Conservation (phyloP, 2,797 vertebrate species). For the Furcifer pardalis region DNA sequence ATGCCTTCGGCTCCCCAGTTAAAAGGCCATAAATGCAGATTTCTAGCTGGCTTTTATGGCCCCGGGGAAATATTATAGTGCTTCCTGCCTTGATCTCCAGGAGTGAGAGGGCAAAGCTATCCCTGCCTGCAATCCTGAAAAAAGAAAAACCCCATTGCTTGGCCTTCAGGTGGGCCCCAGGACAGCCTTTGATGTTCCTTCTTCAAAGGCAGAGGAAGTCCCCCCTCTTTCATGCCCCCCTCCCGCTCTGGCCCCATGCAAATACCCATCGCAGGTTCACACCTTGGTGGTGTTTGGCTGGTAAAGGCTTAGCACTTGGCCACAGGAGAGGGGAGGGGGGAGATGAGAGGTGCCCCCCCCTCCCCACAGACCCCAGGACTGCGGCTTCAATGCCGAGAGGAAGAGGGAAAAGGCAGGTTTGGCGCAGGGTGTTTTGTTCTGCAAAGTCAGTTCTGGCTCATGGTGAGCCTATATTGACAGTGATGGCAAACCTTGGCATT, state of each 20-base stretch:
- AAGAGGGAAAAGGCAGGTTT: neutral
- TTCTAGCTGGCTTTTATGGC: neutral
- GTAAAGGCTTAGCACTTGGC: neutral
- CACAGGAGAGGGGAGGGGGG: neutral
- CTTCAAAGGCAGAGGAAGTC: neutral
- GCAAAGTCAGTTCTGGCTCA: too few species aligned
- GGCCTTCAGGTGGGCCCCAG: constrained; percentile 17
- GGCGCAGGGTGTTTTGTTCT: too few species aligned
- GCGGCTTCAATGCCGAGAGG: too few species aligned
- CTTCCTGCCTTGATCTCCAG: neutral
- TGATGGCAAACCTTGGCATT: too few species aligned
- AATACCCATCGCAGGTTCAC: neutral
- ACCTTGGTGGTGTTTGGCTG: too few species aligned
- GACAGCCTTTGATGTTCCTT: constrained; percentile 19
- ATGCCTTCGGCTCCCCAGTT: neutral
- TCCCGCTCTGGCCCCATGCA: neutral
- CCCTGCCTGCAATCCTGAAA: too few species aligned
- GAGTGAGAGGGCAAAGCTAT: neutral
- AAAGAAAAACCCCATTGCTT: too few species aligned
- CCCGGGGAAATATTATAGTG: neutral
- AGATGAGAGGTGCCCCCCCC: too few species aligned
- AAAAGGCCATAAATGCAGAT: constrained; percentile 20
- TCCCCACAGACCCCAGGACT: too few species aligned
- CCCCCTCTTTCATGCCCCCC: neutral
- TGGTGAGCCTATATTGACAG: too few species aligned